Conservation (phyloP, 2,888 invertebrate genomes). For the Hesperia comma region DNA sequence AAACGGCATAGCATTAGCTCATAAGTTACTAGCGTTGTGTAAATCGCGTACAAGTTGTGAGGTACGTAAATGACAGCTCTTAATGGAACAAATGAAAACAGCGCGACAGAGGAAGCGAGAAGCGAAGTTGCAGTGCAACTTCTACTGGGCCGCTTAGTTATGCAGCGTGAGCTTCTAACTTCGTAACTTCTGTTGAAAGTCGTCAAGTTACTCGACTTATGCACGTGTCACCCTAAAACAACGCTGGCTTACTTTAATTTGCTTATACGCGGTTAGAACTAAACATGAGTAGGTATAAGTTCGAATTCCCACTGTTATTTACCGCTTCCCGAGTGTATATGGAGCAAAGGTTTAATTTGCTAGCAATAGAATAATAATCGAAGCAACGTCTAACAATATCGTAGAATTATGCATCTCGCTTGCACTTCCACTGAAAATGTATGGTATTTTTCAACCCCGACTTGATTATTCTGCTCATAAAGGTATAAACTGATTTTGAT, state of each 20-base stretch:
- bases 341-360: neutral
- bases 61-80: slow-evolving; percentile 30
- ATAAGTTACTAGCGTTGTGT: slow-evolving; percentile 22
- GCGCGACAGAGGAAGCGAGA: slow-evolving; percentile 34
- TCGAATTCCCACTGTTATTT: neutral
- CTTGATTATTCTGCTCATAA: too few species aligned
- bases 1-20: slow-evolving; percentile 25
- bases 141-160: slow-evolving; percentile 33
- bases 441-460: too few species aligned
- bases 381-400: neutral
- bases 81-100: slow-evolving; percentile 37
- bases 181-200: slow-evolving; percentile 25
- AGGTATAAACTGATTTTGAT: too few species aligned
- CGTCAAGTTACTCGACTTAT: slow-evolving; percentile 30
- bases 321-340: neutral
- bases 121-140: slow-evolving; percentile 34
- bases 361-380: slow-evolving; percentile 1
- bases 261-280: slow-evolving; percentile 20
- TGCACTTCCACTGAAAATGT: too few species aligned
- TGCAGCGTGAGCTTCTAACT: slow-evolving; percentile 24
- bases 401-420: too few species aligned
- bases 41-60: slow-evolving; percentile 31
- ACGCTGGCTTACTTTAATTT: slow-evolving; percentile 22
- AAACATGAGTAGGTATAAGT: neutral
- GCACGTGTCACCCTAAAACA: slow-evolving; percentile 27